Base-by-base conservation (phyloP, 2,113 vertebrate genomes). In the Pardalotus punctatus region DNA sequence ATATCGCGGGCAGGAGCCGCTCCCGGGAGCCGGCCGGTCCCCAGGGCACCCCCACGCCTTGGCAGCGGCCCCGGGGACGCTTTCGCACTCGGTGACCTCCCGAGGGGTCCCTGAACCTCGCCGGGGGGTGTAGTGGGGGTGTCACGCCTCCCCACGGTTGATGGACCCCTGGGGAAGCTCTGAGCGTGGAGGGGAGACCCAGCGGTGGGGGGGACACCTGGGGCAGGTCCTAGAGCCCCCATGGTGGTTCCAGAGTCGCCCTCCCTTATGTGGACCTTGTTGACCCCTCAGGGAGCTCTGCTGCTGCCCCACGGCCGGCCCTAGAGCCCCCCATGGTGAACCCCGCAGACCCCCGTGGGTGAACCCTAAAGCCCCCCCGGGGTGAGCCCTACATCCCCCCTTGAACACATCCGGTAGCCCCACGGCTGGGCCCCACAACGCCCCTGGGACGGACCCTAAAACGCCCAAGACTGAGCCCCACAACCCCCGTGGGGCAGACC, bases 91-190 rank as follows among this genome's bases (percentile, higher is more conserved):
- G 3, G 29, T 23, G 51, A 23, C 38, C 5, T 14, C 12, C 5
- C 3, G 8, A 10, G 31, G 45, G 51, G 60, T 73, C 71, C 67
- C 76, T 36, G 10, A 61, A 76, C 8, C 64, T 47, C 28, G 15
- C n/a, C 0, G 8, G 28, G 20, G 25, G 3, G 42, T 10, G 21
- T 14, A 11, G 6, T 16, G 21, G 43, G 12, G 4, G 11, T 21
- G 33, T 33, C 38, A 50, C 48, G 43, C 14, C 73, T 31, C 12
- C 2, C 7, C 25, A 10, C 71, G 28, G 17, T 64, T 21, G 78
- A n/a, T 3, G 4, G 23, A 64, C 5, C 16, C 66, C 18, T 1
- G 5, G 14, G 23, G 13, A 29, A 0, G 1, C 13, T 23, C 36
- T 1, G 9, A 38, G 64, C 2, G 11, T 0, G 0, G 33, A 40